Percentiles rank a stretch among this genome's conserved stretches.
Conservation (phyloP, 2,888 invertebrate genomes). For the Tetragnatha montana region DNA sequence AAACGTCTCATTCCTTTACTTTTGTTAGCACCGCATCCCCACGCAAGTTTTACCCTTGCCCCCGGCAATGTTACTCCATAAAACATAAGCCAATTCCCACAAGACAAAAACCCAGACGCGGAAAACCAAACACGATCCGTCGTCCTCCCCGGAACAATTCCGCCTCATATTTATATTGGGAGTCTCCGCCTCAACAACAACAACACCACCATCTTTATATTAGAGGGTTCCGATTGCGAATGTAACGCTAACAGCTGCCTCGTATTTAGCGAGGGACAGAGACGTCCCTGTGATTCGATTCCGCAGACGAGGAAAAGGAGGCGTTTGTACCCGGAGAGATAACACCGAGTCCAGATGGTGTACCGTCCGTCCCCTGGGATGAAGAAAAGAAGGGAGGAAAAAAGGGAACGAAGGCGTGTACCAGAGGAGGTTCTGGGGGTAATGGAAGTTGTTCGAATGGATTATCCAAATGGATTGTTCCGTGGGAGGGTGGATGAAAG, state of each 20-base stretch:
- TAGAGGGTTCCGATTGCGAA: neutral
- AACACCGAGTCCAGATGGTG: slow-evolving; percentile 50
- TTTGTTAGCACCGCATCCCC: too few relatives aligned
- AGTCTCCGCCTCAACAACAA: neutral
- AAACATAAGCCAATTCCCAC: neutral
- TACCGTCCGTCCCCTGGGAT: slow-evolving; percentile 4
- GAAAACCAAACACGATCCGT: neutral
- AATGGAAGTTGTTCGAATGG: slow-evolving; percentile 28
- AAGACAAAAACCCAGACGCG: neutral
- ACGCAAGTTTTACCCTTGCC: too few relatives aligned
- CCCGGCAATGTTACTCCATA: too few relatives aligned
- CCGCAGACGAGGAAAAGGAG: neutral
- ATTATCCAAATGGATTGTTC: slow-evolving; percentile 38
- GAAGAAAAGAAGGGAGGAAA: slow-evolving; percentile 14
- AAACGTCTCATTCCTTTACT: too few relatives aligned
- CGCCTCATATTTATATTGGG: neutral
- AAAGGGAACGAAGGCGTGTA: neutral
- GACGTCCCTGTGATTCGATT: slow-evolving; percentile 10
- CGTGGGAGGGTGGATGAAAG: neutral
- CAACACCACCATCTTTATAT: neutral
- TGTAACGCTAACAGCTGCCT: slow-evolving; percentile 29
- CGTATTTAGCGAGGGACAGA: slow-evolving; percentile 3
- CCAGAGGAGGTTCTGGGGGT: slow-evolving; percentile 2
- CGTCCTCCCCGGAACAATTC: neutral
- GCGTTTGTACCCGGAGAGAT: slow-evolving; percentile 30